These are phyloP conservation scores for Lindbergichthys nudifrons DNA, from an alignment of 2,797 vertebrate genomes.

Conservation along the genomic window DNA sequence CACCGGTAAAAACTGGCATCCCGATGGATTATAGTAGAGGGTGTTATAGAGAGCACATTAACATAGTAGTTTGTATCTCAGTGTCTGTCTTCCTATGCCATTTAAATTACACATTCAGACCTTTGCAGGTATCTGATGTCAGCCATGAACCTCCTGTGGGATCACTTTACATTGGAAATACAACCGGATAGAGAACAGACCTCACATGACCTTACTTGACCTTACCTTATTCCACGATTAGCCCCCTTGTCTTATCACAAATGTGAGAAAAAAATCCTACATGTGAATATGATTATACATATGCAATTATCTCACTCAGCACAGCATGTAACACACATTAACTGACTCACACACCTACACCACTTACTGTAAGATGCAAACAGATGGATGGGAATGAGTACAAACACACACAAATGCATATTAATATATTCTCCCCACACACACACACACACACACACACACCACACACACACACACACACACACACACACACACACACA, in stretches of 20 bases:
- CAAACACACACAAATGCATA: background rate
- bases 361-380: conserved; percentile 5
- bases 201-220: conserved; percentile 18
- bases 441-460: background rate
- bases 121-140: conserved; percentile 12
- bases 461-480: no score
- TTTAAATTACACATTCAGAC: background rate
- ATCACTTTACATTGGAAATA: conserved; percentile 14
- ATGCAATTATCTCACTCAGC: conserved; percentile 8
- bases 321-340: conserved; percentile 4
- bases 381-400: conserved; percentile 26
- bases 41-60: background rate
- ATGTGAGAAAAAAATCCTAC: conserved; percentile 4
- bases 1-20: background rate
- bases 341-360: background rate
- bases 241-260: conserved; percentile 3
- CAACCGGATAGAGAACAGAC: background rate
- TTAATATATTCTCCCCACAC: background rate
- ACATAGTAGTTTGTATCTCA: background rate
- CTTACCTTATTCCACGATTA: conserved; percentile 9
- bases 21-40: background rate
- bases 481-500: background rate
- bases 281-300: conserved; percentile 8
- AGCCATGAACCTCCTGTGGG: background rate
- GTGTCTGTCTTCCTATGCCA: background rate